Base-by-base conservation (phyloP, 2,797 vertebrate genomes). In the Clarias platycephalus region DNA sequence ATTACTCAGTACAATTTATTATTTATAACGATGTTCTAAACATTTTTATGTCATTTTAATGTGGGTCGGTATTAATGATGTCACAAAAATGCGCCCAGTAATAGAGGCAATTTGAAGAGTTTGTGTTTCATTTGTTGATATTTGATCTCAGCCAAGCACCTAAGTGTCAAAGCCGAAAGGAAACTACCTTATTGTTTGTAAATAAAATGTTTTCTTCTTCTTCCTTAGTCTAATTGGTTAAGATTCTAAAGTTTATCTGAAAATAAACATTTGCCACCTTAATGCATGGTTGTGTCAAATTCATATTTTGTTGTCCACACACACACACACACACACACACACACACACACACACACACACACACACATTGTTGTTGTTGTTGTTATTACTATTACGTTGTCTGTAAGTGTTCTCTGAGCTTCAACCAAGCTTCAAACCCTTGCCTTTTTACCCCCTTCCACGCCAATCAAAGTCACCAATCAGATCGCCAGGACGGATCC, bases 401-500 rank as follows among this genome's bases (percentile, higher is more conserved):
- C 18, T 76, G 16, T 13, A 37, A n/a, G 4, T 58, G 7, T 57
- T 81, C 18, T 20, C 84, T 83, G 40, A 89, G 86, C 86, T 86
- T 90, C 93, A 94, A 94, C 93, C 94, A 87, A 95, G 92, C 94
- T 83, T 87, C 62, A 0, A 10, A 49, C 16, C 66, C 72, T 80
- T 49, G 49, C 12, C 49, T 74, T 18, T 37, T 37, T 34, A 3
- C 4, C 2, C 15, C 9, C 37, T 10, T 5, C 10, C 66, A 5
- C 28, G 0, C 80, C 16, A 60, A 72, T 60, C 81, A 62, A 82
- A 49, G 22, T 68, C 58, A 77, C 94, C 93, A 66, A 94, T 94
- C 89, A 82, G 68, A 77, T 6, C 12, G 22, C 0, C 12, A 31
- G 0, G 3, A 0, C 12, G 15, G 24, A 37, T 1, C 26, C 10